Evolutionary conservation across 2,888 invertebrate species (phyloP).

Genomic region (Tryphoninae sp.): DNA sequence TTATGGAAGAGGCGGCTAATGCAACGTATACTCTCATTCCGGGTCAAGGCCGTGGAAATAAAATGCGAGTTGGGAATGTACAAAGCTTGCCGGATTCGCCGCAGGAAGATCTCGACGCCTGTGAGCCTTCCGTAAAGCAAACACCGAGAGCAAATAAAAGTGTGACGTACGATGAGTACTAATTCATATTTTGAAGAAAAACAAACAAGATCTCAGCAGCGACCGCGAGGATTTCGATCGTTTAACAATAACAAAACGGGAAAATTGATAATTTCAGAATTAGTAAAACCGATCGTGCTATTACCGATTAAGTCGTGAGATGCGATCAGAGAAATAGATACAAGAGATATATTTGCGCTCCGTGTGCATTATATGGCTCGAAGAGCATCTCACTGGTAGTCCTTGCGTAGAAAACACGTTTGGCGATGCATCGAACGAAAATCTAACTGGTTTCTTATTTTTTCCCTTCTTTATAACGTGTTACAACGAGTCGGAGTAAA

Average conservation of each 20-base stretch:
- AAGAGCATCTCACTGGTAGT: neutral
- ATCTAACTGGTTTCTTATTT: conserved; percentile 25
- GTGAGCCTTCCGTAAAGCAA: conserved; percentile 11
- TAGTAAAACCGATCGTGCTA: neutral
- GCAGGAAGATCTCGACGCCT: conserved; percentile 62
- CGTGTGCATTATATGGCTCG: neutral
- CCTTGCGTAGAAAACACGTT: conserved; percentile 39
- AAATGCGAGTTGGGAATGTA: conserved; percentile 59
- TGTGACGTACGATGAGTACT: neutral
- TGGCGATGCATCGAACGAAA: conserved; percentile 19
- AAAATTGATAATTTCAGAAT: neutral
- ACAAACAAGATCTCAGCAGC: neutral
- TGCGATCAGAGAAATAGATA: conserved; percentile 16
- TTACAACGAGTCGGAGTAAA: conserved; percentile 9
- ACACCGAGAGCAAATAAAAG: neutral
- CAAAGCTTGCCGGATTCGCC: conserved; percentile 37
- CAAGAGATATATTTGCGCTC: neutral
- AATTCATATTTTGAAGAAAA: neutral
- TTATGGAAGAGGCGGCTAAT: conserved; percentile 34
- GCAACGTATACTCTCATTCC: conserved; percentile 53
- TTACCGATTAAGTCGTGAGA: neutral
- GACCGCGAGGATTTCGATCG: neutral
- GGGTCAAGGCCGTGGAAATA: conserved; percentile 65
- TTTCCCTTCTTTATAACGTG: conserved; percentile 10
- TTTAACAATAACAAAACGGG: no score